Evolutionary conservation across 2,797 vertebrate species (phyloP).

Genomic region (Enteromius radiatus): DNA sequence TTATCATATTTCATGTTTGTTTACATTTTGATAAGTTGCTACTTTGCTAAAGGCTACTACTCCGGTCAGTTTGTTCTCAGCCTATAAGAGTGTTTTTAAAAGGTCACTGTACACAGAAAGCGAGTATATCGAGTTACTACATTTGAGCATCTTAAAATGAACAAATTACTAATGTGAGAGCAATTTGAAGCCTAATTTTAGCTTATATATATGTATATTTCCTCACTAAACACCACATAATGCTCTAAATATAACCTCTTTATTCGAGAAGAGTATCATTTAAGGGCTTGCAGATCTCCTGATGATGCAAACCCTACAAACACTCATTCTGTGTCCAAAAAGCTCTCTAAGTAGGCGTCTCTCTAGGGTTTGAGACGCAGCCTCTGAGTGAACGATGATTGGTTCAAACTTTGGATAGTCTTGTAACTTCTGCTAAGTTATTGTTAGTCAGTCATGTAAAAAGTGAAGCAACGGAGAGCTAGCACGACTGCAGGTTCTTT

Average conservation of each 20-base stretch:
- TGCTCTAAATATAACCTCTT: conserved; percentile 26
- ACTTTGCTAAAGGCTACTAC: neutral
- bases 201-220: conserved; percentile 23
- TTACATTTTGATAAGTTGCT: neutral
- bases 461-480: conserved; percentile 18
- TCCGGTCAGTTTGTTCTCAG: neutral
- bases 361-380: neutral
- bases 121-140: neutral
- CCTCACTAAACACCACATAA: conserved; percentile 40
- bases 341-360: neutral
- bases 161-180: conserved; percentile 13
- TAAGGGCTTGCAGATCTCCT: conserved; percentile 11
- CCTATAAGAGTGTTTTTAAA: neutral
- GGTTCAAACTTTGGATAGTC: conserved; percentile 65
- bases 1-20: conserved; percentile 51
- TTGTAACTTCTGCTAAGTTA: conserved; percentile 62
- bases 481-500: neutral
- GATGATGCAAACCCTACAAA: conserved; percentile 60
- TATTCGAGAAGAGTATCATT: conserved; percentile 17
- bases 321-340: conserved; percentile 4
- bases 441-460: conserved; percentile 51
- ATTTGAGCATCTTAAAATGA: neutral
- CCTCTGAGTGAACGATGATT: conserved; percentile 70
- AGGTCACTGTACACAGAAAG: neutral
- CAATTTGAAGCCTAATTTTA: conserved; percentile 40